A percentile compares a stretch with the other conserved stretches of the same genome.
phyloP scores from a whole-genome alignment of 2,113 vertebrate genomes.

The Cairina moschata region DNA sequence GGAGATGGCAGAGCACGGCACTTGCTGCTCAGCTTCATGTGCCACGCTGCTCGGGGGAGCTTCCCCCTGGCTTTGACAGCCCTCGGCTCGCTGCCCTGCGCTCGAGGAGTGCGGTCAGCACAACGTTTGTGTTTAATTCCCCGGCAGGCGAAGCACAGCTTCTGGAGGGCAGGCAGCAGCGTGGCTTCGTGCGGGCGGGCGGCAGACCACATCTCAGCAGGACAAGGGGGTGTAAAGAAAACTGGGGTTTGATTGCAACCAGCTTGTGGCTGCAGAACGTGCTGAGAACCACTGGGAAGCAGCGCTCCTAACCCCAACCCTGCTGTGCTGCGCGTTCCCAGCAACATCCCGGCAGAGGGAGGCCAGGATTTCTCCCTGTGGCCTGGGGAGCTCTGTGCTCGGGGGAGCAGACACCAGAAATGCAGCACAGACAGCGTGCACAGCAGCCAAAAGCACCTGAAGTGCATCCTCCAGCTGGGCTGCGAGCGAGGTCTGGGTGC shows the following conservation, averaged over 20 bases:
- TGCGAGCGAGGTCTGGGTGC: background rate
- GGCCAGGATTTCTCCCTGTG: background rate
- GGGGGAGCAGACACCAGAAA: background rate
- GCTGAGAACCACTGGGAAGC: rapidly evolving
- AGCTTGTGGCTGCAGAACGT: background rate
- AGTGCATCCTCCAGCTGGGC: background rate
- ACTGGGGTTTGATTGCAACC: rapidly evolving
- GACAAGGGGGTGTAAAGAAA: background rate
- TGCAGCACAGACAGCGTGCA: rapidly evolving
- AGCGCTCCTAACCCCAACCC: background rate
- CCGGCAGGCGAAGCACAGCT: background rate
- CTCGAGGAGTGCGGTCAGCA: background rate
- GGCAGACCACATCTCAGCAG: constrained; percentile 4
- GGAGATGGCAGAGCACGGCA: background rate
- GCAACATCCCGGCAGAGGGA: background rate
- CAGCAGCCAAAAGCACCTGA: background rate
- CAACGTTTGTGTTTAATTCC: background rate
- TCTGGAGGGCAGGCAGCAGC: background rate
- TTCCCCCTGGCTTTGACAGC: background rate
- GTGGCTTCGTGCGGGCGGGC: rapidly evolving
- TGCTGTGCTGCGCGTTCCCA: background rate
- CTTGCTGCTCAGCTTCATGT: rapidly evolving
- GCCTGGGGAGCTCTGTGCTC: background rate
- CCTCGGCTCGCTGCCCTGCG: rapidly evolving
- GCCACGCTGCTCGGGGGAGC: rapidly evolving